These are phyloP conservation scores for Yasuhikotakia modesta DNA, from an alignment of 2,797 vertebrate species.

Conservation along the genomic window DNA sequence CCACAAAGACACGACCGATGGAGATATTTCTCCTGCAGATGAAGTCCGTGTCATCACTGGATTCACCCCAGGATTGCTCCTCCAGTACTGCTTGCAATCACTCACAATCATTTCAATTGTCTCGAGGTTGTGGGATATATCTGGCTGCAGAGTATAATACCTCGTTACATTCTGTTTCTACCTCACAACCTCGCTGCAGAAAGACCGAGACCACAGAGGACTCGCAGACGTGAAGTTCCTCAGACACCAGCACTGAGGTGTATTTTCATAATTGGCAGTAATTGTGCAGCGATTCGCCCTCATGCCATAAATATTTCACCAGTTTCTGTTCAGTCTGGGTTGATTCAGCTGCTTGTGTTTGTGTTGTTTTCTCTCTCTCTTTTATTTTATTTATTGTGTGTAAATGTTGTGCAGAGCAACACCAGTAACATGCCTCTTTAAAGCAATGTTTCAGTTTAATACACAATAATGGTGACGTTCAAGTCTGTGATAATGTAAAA, in stretches of 20 bases:
- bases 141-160: constrained; percentile 45
- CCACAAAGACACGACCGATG: no score
- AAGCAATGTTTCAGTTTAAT: background rate
- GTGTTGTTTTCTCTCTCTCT: background rate
- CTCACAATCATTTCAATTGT: constrained; percentile 61
- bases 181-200: constrained; percentile 33
- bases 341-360: constrained; percentile 29
- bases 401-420: no score
- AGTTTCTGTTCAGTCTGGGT: constrained; percentile 41
- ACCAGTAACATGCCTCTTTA: background rate
- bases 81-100: constrained; percentile 53
- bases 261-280: constrained; percentile 64
- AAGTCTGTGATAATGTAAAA: no score
- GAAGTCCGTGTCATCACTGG: constrained; percentile 48
- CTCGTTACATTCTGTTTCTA: constrained; percentile 57
- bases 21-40: constrained; percentile 49
- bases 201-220: constrained; percentile 37
- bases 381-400: constrained; percentile 7
- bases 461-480: no score
- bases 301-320: constrained; percentile 57
- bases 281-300: constrained; percentile 55
- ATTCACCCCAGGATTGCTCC: constrained; percentile 48
- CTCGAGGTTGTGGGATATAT: constrained; percentile 2
- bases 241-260: constrained; percentile 54
- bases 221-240: constrained; percentile 27